These are phyloP conservation scores for Euschistus heros DNA, from an alignment of 1,140 invertebrate species.

Conservation along the genomic window DNA sequence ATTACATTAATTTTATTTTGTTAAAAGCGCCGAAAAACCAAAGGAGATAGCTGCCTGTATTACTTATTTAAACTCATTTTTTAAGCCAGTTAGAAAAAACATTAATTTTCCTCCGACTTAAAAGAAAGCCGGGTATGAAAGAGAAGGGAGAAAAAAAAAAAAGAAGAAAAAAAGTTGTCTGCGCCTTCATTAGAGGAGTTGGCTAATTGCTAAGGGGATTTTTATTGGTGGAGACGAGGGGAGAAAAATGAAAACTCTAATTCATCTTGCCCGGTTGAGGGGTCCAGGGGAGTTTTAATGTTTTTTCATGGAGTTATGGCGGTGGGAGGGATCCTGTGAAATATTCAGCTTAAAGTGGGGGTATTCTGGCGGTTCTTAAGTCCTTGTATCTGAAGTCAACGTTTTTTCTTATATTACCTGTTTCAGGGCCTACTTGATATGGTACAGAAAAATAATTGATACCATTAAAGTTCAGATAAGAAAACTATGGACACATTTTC, in stretches of 20 bases:
- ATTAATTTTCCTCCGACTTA: background rate
- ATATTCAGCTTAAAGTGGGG: background rate
- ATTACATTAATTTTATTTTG: too few relatives aligned
- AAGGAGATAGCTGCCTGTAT: too few relatives aligned
- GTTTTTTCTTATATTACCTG: too few relatives aligned
- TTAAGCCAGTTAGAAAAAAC: background rate
- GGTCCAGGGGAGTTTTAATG: conserved; percentile 7
- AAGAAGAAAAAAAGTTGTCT: background rate
- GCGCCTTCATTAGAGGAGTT: background rate
- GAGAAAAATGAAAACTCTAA: conserved; percentile 16
- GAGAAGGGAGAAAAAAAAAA: background rate
- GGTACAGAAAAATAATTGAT: too few relatives aligned
- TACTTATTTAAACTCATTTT: background rate
- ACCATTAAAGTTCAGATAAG: too few relatives aligned
- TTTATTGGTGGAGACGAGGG: conserved; percentile 12
- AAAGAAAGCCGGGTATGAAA: background rate
- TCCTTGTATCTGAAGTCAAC: too few relatives aligned
- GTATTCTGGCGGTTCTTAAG: background rate
- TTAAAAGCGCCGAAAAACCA: too few relatives aligned
- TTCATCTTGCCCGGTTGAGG: conserved; percentile 9
- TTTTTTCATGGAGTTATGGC: background rate
- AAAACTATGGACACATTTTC: too few relatives aligned
- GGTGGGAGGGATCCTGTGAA: background rate
- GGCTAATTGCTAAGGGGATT: background rate
- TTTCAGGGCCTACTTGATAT: too few relatives aligned